Base-by-base conservation (phyloP, 2,113 vertebrate genomes). In the Mixornis gularis region DNA sequence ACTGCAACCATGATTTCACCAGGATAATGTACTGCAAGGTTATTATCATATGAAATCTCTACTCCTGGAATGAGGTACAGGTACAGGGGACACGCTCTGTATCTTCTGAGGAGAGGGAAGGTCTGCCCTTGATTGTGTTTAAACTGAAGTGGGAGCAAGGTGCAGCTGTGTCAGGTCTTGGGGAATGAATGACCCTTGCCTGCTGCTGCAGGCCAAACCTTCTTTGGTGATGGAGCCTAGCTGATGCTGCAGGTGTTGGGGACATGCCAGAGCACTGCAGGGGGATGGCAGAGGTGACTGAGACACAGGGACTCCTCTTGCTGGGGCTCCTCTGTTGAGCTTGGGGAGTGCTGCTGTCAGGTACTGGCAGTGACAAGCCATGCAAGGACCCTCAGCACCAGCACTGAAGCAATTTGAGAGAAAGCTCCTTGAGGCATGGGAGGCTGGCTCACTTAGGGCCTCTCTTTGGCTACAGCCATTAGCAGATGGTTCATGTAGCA, bases 121-220 rank as follows among this genome's bases (percentile, higher is more conserved):
- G 36, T 56, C 26, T 92, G 62, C n/a, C 62, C 40, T 81, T 79
- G 53, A 29, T 30, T 34, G 38, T 1, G 2, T 72, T 77, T 92
- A 85, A 58, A 60, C 17, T 29, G n/a, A 52, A 71, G 41, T 32
- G 38, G 27, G 48, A 79, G 51, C n/a, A 64, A 63, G 29, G 27
- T 74, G 65, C 21, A 73, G n/a, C 52, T 27, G 1, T 69, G 27
- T 53, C 66, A n/a, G 2, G 46, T 44, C 38, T 72, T 12, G 56
- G 56, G 52, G 53, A 68, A 36, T 0, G 7, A 0, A 1, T 52
- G 74, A 7, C 32, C 10, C 3, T n/a, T 56, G 56, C 41, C 55
- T 66, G 32, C 40, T 60, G 56, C 63, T 85, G 79, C 40, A 55
- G 51, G 36, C 40, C 27, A n/a, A 40, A 36, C 36, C 21, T 46